A percentile compares a stretch with the other conserved stretches of the same genome.
Conservation (phyloP, 2,888 invertebrate species). For the Stenodera caucasica region DNA sequence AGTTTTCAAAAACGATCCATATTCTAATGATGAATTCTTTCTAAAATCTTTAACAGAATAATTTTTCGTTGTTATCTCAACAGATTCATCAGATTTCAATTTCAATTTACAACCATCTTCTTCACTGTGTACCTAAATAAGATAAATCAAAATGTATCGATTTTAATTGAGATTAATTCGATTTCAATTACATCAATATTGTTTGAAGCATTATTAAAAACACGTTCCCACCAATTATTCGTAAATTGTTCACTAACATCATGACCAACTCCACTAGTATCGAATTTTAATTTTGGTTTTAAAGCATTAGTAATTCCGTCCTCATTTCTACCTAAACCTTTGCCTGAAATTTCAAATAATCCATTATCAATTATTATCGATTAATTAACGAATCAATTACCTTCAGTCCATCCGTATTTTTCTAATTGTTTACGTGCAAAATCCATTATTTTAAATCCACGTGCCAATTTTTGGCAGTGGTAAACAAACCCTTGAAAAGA, state of each 20-base stretch:
- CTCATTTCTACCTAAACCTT: constrained; percentile 81
- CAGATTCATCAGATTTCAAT: constrained; percentile 40
- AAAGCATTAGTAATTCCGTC: constrained; percentile 76
- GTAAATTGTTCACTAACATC: constrained; percentile 73
- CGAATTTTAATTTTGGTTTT: constrained; percentile 79
- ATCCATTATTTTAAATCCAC: constrained; percentile 58
- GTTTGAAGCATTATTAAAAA: constrained; percentile 73
- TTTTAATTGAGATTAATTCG: not conserved
- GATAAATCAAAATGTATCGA: not conserved
- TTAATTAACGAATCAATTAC: constrained; percentile 47
- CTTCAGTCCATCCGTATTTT: constrained; percentile 78
- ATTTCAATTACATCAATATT: constrained; percentile 63
- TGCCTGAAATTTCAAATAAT: constrained; percentile 59
- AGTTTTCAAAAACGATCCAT: constrained; percentile 58
- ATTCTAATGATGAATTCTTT: constrained; percentile 46
- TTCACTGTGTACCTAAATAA: constrained; percentile 37
- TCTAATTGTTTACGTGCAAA: constrained; percentile 72
- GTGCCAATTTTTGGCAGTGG: constrained; percentile 9
- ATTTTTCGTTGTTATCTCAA: constrained; percentile 52
- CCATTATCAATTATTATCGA: not conserved
- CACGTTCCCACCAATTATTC: constrained; percentile 83
- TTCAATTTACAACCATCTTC: constrained; percentile 40
- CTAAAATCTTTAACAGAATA: constrained; percentile 47
- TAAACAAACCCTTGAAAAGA: constrained; percentile 13
- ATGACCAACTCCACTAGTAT: constrained; percentile 77